These are phyloP conservation scores for Physeter macrocephalus DNA, from an alignment of 2,113 vertebrate genomes.

Conservation along the genomic window DNA sequence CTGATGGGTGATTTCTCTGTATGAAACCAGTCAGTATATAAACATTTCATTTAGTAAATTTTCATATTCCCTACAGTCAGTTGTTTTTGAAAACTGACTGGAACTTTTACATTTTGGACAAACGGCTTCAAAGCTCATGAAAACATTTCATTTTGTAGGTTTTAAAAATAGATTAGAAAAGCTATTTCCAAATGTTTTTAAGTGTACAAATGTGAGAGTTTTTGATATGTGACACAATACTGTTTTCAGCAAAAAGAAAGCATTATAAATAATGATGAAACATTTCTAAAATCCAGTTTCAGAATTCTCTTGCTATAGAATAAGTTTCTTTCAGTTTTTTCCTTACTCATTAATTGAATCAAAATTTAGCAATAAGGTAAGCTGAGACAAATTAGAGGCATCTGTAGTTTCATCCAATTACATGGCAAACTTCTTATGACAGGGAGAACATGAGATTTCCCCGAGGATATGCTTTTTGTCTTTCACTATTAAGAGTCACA, in stretches of 20 bases:
- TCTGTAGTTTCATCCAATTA: neutral
- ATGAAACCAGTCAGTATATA: neutral
- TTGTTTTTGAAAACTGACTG: neutral
- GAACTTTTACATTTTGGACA: neutral
- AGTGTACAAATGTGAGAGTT: neutral
- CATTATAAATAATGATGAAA: neutral
- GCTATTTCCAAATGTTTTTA: neutral
- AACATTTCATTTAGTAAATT: neutral
- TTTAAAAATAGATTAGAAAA: neutral
- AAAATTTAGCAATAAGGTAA: conserved; percentile 7
- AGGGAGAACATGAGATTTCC: neutral
- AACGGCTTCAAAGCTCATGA: neutral
- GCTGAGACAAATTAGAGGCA: neutral
- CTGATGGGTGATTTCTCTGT: neutral
- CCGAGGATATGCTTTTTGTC: neutral
- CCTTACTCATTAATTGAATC: neutral
- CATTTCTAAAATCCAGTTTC: neutral
- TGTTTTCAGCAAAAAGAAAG: neutral
- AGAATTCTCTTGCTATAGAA: neutral
- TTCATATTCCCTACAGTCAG: neutral
- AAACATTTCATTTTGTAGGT: neutral
- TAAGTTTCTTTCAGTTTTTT: neutral
- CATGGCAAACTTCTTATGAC: neutral
- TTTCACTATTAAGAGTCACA: neutral
- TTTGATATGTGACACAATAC: neutral